These are phyloP conservation scores for Bicyclus anynana DNA, from an alignment of 1,140 invertebrate genomes.

Conservation along the genomic window DNA sequence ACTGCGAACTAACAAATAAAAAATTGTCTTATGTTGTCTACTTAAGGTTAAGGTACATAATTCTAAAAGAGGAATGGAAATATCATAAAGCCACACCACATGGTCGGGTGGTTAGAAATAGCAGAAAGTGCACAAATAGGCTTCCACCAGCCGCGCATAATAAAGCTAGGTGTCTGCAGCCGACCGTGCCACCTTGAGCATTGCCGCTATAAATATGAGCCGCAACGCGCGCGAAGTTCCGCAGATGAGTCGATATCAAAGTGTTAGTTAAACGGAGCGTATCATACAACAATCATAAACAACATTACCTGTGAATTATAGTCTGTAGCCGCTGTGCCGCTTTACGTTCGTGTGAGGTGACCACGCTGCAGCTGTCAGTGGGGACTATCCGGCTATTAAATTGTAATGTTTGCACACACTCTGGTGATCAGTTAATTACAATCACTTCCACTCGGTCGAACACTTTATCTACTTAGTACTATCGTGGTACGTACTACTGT, in stretches of 20 bases:
- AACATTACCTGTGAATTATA: constrained; percentile 68
- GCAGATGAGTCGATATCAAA: constrained; percentile 36
- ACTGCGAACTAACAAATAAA: too few relatives aligned
- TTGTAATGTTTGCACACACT: too few relatives aligned
- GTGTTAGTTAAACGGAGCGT: constrained; percentile 38
- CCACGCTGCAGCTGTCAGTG: constrained; percentile 14
- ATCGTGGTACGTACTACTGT: too few relatives aligned
- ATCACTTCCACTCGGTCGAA: too few relatives aligned
- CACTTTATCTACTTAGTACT: too few relatives aligned
- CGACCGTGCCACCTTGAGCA: neutral
- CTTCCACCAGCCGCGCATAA: neutral
- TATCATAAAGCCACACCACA: too few relatives aligned
- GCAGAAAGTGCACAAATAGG: neutral
- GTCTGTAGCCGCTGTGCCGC: constrained; percentile 38
- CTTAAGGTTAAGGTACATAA: too few relatives aligned
- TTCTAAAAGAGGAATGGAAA: too few relatives aligned
- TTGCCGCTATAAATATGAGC: neutral
- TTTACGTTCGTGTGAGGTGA: constrained; percentile 37
- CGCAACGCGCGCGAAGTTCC: constrained; percentile 8
- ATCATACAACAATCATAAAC: constrained; percentile 58
- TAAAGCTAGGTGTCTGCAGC: neutral
- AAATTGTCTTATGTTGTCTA: too few relatives aligned
- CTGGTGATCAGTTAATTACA: too few relatives aligned
- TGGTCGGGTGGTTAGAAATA: neutral
- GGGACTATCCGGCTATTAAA: neutral